A percentile compares a stretch with the other conserved stretches of the same genome.
Evolutionary conservation across 2,797 vertebrate species (phyloP).

Genomic region (Alauda arvensis): DNA sequence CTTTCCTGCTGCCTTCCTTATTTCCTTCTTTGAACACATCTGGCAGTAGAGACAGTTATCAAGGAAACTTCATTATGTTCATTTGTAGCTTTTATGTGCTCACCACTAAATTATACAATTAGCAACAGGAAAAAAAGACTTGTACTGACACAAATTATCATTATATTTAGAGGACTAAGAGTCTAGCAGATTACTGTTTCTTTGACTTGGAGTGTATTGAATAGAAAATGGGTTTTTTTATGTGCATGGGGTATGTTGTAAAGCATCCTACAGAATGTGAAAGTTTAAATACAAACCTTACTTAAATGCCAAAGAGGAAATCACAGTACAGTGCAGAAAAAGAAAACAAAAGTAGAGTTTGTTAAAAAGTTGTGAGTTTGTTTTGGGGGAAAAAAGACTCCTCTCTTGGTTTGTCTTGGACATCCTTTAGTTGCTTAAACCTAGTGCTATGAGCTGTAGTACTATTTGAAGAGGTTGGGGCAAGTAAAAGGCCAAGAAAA

Average conservation of each 20-base stretch:
- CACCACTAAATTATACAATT: background rate
- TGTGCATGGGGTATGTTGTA: background rate
- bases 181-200: background rate
- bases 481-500: background rate
- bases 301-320: background rate
- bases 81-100: background rate
- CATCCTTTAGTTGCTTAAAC: background rate
- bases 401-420: background rate
- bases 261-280: background rate
- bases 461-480: background rate
- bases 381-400: accelerated
- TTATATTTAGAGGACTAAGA: background rate
- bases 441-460: background rate
- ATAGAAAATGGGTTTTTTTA: background rate
- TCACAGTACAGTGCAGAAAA: background rate
- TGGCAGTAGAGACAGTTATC: background rate
- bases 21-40: background rate
- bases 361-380: background rate
- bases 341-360: background rate
- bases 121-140: background rate
- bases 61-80: background rate
- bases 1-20: background rate
- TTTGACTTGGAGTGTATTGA: background rate
- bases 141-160: background rate
- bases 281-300: background rate